These are phyloP conservation scores for Clunio marinus DNA, from an alignment of 2,888 invertebrate species.

Conservation along the genomic window DNA sequence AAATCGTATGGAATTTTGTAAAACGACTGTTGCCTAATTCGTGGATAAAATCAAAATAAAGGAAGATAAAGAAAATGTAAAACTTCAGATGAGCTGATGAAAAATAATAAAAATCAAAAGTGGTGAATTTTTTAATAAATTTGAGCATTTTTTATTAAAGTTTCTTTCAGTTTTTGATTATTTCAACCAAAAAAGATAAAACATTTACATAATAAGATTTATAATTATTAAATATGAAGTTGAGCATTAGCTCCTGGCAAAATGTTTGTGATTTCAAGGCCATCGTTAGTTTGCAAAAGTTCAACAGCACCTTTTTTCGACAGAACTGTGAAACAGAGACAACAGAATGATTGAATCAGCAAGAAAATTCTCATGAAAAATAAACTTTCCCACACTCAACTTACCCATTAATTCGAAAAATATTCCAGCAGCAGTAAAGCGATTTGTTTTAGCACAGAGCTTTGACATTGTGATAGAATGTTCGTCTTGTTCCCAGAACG, in stretches of 20 bases:
- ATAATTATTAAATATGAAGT: neutral
- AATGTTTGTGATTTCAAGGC: constrained; percentile 15
- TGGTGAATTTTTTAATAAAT: constrained; percentile 21
- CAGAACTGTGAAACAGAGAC: neutral
- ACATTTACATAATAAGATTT: neutral
- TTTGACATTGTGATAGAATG: constrained; percentile 12
- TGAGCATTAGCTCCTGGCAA: neutral
- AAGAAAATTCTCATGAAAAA: neutral
- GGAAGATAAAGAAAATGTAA: no score
- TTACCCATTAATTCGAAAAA: constrained; percentile 31
- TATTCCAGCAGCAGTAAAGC: constrained; percentile 19
- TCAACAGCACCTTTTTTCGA: constrained; percentile 28
- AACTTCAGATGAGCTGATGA: no score
- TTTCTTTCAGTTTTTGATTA: constrained; percentile 8
- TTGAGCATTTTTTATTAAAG: neutral
- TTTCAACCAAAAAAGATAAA: no score
- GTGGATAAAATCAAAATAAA: no score
- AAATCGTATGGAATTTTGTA: no score
- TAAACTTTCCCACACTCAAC: neutral
- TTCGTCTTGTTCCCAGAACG: neutral
- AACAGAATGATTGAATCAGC: neutral
- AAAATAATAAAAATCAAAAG: constrained; percentile 3
- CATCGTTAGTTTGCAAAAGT: neutral
- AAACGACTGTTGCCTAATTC: no score
- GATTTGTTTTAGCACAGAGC: neutral